Conservation (phyloP, 2,797 vertebrate genomes). For the Rhinella marina region DNA sequence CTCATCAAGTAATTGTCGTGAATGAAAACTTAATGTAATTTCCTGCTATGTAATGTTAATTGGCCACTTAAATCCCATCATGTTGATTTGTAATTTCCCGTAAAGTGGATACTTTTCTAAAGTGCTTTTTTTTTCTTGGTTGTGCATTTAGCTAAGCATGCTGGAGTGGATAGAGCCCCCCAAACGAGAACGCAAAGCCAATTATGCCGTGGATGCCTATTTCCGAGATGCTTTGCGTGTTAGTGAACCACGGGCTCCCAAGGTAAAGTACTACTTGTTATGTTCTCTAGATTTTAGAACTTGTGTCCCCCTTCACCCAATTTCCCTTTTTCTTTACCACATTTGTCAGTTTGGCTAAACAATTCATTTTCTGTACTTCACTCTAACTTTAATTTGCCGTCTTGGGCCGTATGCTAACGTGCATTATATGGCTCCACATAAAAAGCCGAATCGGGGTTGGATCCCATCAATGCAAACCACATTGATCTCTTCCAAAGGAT, state of each 20-base stretch:
- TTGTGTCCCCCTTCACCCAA: no score
- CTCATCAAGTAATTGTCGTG: conserved; percentile 21
- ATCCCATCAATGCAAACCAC: no score
- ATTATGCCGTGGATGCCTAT: conserved; percentile 88
- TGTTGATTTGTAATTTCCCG: conserved; percentile 41
- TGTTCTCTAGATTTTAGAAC: neutral
- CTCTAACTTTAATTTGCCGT: no score
- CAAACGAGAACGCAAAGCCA: conserved; percentile 87
- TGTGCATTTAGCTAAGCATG: conserved; percentile 71
- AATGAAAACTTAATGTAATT: neutral
- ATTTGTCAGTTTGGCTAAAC: no score
- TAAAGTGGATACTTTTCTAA: conserved; percentile 46
- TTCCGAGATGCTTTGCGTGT: conserved; percentile 87
- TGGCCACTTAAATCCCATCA: conserved; percentile 45
- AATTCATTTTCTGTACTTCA: no score
- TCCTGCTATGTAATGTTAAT: conserved; percentile 29
- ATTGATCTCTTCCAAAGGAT: no score
- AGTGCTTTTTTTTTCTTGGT: conserved; percentile 42
- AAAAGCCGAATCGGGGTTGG: no score
- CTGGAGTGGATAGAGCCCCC: conserved; percentile 90
- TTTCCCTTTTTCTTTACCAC: no score
- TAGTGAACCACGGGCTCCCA: conserved; percentile 84
- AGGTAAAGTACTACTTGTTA: conserved; percentile 72
- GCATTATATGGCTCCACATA: no score
- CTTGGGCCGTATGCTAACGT: no score